Evolutionary conservation across 1,140 invertebrate genomes (phyloP).

Genomic region (Nephotettix cincticeps): DNA sequence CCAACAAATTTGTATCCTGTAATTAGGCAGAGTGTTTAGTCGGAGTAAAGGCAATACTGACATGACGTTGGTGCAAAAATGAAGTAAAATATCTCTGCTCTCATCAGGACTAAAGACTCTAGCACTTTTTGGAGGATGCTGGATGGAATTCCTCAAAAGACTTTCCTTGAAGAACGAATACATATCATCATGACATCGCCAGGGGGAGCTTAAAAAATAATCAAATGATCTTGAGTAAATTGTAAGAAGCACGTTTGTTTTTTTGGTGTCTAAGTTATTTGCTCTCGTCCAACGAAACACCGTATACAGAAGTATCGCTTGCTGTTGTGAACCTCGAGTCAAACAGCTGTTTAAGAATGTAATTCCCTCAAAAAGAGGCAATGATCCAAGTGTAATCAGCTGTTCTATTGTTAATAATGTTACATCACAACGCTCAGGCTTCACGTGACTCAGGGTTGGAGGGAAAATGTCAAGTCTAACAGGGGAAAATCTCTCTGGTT

Average conservation of each 20-base stretch:
- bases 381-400: not conserved
- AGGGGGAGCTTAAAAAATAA: not conserved
- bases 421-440: too few relatives aligned
- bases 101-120: not conserved
- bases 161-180: conserved; percentile 10
- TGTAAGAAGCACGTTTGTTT: not conserved
- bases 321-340: not conserved
- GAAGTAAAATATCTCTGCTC: not conserved
- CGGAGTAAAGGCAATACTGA: not conserved
- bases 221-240: not conserved
- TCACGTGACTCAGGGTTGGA: not conserved
- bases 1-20: not conserved
- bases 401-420: not conserved
- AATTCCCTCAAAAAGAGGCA: not conserved
- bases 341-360: not conserved
- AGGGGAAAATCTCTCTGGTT: not conserved
- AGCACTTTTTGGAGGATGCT: not conserved
- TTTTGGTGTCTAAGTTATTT: not conserved
- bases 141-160: not conserved
- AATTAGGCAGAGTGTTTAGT: not conserved
- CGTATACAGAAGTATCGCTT: not conserved
- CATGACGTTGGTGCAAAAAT: not conserved
- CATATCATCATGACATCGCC: not conserved
- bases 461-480: not conserved
- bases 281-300: not conserved